These are phyloP conservation scores for Tylochromis polylepis DNA, from an alignment of 2,113 vertebrate genomes.

Conservation along the genomic window DNA sequence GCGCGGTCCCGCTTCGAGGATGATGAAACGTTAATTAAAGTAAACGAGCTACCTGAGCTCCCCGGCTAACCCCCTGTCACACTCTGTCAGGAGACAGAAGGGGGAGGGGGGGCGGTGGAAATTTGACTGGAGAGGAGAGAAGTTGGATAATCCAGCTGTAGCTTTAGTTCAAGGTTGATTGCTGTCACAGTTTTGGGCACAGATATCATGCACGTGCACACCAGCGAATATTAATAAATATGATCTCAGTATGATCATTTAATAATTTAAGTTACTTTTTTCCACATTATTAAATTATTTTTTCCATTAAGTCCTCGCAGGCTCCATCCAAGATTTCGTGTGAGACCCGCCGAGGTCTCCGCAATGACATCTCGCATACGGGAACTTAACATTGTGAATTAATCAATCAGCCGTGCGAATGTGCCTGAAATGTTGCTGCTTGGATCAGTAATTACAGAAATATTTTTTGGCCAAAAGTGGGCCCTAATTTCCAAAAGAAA, in stretches of 20 bases:
- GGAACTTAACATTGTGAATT: background rate
- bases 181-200: constrained; percentile 7
- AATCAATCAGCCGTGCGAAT: background rate
- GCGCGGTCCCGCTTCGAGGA: constrained; percentile 51
- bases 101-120: background rate
- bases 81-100: constrained; percentile 56
- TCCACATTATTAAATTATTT: background rate
- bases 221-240: background rate
- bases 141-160: constrained; percentile 53
- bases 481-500: background rate
- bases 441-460: background rate
- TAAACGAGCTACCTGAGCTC: constrained; percentile 75
- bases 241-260: background rate
- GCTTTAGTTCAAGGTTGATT: constrained; percentile 44
- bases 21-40: constrained; percentile 77
- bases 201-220: background rate
- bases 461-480: background rate
- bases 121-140: constrained; percentile 29
- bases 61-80: constrained; percentile 70
- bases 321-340: background rate
- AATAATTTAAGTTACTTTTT: background rate
- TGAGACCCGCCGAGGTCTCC: background rate
- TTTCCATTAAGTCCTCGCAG: background rate
- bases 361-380: background rate
- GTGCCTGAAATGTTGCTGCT: background rate